Evolutionary conservation across 2,113 vertebrate genomes (phyloP).

Genomic region (Lepus europaeus): DNA sequence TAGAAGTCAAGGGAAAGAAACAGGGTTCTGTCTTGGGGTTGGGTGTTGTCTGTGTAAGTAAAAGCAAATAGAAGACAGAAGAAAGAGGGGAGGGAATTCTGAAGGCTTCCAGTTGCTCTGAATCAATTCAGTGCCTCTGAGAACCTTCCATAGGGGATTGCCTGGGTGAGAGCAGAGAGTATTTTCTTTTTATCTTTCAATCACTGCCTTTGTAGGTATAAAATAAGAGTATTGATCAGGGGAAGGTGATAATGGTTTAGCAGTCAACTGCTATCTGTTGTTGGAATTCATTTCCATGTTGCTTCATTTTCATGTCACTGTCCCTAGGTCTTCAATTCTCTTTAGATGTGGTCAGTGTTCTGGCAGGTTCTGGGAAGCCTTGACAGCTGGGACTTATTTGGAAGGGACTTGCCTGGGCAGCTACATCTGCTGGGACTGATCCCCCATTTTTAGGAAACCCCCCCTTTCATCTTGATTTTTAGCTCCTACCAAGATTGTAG

Average conservation of each 20-base stretch:
- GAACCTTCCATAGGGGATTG: neutral
- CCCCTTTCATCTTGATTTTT: neutral
- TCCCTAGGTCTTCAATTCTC: conserved; percentile 35
- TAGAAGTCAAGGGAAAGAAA: neutral
- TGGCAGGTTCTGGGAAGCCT: neutral
- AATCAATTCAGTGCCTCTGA: conserved; percentile 52
- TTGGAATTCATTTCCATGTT: conserved; percentile 67
- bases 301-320: conserved; percentile 53
- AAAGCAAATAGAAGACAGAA: neutral
- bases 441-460: neutral
- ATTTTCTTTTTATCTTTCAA: conserved; percentile 74
- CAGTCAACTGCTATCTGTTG: conserved; percentile 64
- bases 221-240: conserved; percentile 68
- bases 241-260: conserved; percentile 73
- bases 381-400: neutral
- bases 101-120: conserved; percentile 29
- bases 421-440: neutral
- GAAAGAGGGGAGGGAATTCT: neutral
- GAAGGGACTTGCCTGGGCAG: neutral
- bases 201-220: conserved; percentile 67
- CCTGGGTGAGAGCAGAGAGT: conserved; percentile 11
- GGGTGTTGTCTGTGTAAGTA: neutral
- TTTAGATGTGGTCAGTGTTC: neutral
- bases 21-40: neutral
- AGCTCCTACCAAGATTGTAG: neutral